These are phyloP conservation scores for Thereva nobilitata DNA, from an alignment of 2,888 invertebrate species.

Conservation along the genomic window DNA sequence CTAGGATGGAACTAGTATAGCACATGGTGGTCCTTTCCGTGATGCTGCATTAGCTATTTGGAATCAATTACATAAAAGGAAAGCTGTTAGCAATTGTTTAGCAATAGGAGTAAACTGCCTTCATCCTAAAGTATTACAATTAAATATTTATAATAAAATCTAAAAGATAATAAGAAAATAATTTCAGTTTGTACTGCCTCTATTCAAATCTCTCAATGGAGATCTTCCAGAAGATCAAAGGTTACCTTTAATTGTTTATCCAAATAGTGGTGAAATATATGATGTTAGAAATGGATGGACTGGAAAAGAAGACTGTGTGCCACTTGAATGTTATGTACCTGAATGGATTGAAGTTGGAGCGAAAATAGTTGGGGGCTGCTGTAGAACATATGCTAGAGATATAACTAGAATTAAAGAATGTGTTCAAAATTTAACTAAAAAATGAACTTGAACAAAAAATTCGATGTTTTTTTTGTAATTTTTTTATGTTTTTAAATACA, in stretches of 20 bases:
- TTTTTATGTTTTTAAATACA: neutral
- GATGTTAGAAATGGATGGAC: constrained; percentile 63
- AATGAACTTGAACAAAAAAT: neutral
- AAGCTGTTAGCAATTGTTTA: constrained; percentile 67
- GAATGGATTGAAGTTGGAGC: constrained; percentile 84
- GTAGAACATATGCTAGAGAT: constrained; percentile 82
- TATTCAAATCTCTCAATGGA: constrained; percentile 64
- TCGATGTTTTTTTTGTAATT: constrained; percentile 5
- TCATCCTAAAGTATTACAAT: constrained; percentile 60
- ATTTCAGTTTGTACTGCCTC: constrained; percentile 62
- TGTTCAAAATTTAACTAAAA: constrained; percentile 42
- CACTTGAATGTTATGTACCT: constrained; percentile 72
- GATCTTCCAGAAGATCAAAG: constrained; percentile 54
- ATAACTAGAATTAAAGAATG: constrained; percentile 70
- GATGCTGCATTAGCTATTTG: constrained; percentile 73
- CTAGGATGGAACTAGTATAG: constrained; percentile 66
- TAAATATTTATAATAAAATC: neutral
- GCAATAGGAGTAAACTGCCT: constrained; percentile 92
- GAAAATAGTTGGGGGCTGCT: constrained; percentile 88
- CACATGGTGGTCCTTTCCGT: constrained; percentile 79
- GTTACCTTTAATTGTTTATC: constrained; percentile 85
- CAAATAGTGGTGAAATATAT: constrained; percentile 76
- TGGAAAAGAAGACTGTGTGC: constrained; percentile 70
- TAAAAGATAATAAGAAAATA: neutral
- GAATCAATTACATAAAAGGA: constrained; percentile 64